These are phyloP conservation scores for Anoplopoma fimbria DNA, from an alignment of 2,113 vertebrate species.

Conservation along the genomic window DNA sequence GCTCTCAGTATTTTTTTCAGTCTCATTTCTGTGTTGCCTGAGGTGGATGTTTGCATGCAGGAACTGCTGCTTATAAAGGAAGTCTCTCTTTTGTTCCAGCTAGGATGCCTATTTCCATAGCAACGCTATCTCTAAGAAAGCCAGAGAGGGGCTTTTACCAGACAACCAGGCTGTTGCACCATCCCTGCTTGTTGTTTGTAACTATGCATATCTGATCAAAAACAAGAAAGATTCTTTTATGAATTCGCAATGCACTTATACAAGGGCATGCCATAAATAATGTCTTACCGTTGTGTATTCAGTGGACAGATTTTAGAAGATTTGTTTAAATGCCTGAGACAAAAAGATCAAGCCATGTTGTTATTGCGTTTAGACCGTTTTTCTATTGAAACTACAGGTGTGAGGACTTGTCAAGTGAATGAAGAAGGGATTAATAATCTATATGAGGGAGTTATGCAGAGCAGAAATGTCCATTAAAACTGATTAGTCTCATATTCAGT, in stretches of 20 bases:
- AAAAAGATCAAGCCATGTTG: no score
- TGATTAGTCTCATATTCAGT: no score
- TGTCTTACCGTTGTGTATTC: neutral
- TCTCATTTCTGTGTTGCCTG: conserved; percentile 47
- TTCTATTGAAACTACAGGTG: neutral
- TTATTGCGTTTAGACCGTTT: neutral
- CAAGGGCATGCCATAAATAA: neutral
- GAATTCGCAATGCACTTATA: conserved; percentile 5
- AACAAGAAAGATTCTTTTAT: neutral
- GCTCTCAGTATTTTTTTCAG: conserved; percentile 28
- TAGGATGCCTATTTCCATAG: conserved; percentile 75
- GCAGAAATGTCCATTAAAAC: no score
- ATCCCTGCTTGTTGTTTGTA: conserved; percentile 24
- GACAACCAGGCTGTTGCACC: conserved; percentile 27
- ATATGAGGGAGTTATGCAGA: no score
- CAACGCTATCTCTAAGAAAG: conserved; percentile 68
- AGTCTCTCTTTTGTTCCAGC: conserved; percentile 50
- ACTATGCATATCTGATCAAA: conserved; percentile 37
- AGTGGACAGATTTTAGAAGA: neutral
- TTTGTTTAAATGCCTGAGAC: neutral
- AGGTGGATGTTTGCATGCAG: conserved; percentile 48
- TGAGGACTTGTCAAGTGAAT: neutral
- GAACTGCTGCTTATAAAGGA: conserved; percentile 43
- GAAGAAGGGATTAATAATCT: neutral
- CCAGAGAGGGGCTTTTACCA: conserved; percentile 53